Conservation (phyloP, 2,888 invertebrate species). For the Drosophila fungiperda region DNA sequence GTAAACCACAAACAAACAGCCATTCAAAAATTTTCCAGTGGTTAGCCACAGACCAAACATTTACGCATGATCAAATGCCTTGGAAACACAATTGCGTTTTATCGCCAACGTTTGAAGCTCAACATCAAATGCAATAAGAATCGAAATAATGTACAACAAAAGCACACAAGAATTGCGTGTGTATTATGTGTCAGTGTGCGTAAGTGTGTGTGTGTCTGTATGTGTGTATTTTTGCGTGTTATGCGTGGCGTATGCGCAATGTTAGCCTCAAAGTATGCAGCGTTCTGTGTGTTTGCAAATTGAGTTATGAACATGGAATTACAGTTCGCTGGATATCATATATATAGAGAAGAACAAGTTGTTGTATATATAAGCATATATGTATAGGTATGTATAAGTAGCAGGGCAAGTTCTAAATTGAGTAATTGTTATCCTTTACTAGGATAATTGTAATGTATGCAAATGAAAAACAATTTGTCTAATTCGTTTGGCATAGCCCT, state of each 20-base stretch:
- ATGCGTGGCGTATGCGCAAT: slow-evolving; percentile 70
- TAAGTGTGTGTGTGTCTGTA: background rate
- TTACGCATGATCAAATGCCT: slow-evolving; percentile 43
- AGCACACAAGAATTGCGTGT: slow-evolving; percentile 9
- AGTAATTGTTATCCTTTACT: slow-evolving; percentile 48
- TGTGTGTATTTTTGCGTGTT: slow-evolving; percentile 14
- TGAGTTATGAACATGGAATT: slow-evolving; percentile 59
- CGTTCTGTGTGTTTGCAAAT: slow-evolving; percentile 58
- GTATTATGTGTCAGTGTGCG: background rate
- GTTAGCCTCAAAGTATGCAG: slow-evolving; percentile 70
- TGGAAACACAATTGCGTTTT: slow-evolving; percentile 48
- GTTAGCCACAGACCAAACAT: slow-evolving; percentile 17
- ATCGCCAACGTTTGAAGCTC: slow-evolving; percentile 39
- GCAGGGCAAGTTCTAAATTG: slow-evolving; percentile 10
- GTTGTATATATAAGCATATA: background rate
- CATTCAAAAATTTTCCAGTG: slow-evolving; percentile 8
- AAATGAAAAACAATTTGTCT: slow-evolving; percentile 55
- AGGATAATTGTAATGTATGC: slow-evolving; percentile 63
- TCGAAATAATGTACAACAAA: slow-evolving; percentile 35
- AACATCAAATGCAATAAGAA: slow-evolving; percentile 61
- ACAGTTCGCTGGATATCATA: slow-evolving; percentile 4
- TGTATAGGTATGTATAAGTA: background rate
- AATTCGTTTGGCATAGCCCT: slow-evolving; percentile 25
- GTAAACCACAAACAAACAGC: slow-evolving; percentile 11
- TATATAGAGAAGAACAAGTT: background rate